Conservation (phyloP, 2,888 invertebrate genomes). For the Calameuta idolon region DNA sequence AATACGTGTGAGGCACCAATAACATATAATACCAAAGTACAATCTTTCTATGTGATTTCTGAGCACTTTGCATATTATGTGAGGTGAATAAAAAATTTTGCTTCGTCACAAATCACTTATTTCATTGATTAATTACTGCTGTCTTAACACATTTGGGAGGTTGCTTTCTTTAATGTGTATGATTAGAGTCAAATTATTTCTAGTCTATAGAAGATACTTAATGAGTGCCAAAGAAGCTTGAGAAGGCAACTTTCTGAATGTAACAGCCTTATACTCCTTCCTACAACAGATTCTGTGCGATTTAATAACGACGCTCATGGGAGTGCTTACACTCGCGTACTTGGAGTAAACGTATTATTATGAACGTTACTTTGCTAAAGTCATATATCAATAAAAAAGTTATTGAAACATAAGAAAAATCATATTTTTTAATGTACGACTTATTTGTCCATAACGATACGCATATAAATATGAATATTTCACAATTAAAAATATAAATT, state of each 20-base stretch:
- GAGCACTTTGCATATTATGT: slow-evolving; percentile 59
- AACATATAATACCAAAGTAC: slow-evolving; percentile 41
- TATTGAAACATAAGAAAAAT: neutral
- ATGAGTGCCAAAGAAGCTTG: slow-evolving; percentile 29
- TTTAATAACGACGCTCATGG: neutral
- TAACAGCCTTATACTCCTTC: slow-evolving; percentile 65
- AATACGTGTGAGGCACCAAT: slow-evolving; percentile 38
- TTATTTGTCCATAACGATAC: neutral
- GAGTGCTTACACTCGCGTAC: neutral
- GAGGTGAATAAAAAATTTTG: slow-evolving; percentile 65
- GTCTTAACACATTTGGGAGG: slow-evolving; percentile 62
- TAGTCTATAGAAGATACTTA: neutral
- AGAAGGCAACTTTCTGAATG: slow-evolving; percentile 65
- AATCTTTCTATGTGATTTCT: slow-evolving; percentile 54
- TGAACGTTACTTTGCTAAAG: neutral
- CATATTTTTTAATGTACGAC: neutral
- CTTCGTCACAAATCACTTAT: slow-evolving; percentile 62
- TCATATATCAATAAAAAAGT: neutral
- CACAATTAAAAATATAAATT: neutral
- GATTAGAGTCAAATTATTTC: slow-evolving; percentile 1
- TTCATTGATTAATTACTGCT: slow-evolving; percentile 63
- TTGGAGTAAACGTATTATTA: neutral
- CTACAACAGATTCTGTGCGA: slow-evolving; percentile 44
- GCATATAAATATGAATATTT: neutral
- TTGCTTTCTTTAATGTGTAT: slow-evolving; percentile 56